phyloP scores from a whole-genome alignment of 2,888 invertebrate species.

The Amorpha juglandis region DNA sequence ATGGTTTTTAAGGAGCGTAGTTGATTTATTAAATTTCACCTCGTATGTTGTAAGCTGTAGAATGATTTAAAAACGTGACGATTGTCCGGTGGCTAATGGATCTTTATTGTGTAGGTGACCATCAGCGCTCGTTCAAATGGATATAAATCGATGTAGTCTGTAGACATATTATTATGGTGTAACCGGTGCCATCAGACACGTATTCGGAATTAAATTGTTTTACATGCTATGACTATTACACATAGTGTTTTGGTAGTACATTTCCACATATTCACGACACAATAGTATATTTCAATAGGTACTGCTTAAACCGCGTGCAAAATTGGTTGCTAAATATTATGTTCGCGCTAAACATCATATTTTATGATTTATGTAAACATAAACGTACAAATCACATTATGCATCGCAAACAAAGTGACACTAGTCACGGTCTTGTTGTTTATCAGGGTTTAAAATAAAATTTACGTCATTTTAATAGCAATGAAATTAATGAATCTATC shows the following conservation, averaged over 20 bases:
- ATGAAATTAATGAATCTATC: background rate
- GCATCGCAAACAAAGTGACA: slow-evolving; percentile 30
- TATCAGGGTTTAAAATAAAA: slow-evolving; percentile 39
- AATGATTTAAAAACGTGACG: slow-evolving; percentile 36
- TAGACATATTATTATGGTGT: slow-evolving; percentile 21
- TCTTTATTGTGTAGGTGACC: slow-evolving; percentile 42
- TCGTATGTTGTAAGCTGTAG: slow-evolving; percentile 5
- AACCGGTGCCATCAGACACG: slow-evolving; percentile 19
- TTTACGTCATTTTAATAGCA: slow-evolving; percentile 29
- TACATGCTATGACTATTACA: background rate
- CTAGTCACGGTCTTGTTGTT: slow-evolving; percentile 36
- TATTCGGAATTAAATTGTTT: background rate
- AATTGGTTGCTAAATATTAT: slow-evolving; percentile 26
- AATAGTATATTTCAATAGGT: background rate
- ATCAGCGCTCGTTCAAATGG: slow-evolving; percentile 36
- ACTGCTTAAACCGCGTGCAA: no score
- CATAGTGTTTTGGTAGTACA: background rate
- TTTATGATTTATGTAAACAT: slow-evolving; percentile 23
- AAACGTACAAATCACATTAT: slow-evolving; percentile 19
- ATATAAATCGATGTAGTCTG: slow-evolving; percentile 22
- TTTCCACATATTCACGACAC: background rate
- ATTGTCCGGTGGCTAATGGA: slow-evolving; percentile 39
- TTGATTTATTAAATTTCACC: slow-evolving; percentile 9
- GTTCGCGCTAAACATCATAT: slow-evolving; percentile 25
- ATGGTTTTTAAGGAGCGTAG: background rate